Base-by-base conservation (phyloP, 2,888 invertebrate genomes). In the Pycnomerus fuliginosus region DNA sequence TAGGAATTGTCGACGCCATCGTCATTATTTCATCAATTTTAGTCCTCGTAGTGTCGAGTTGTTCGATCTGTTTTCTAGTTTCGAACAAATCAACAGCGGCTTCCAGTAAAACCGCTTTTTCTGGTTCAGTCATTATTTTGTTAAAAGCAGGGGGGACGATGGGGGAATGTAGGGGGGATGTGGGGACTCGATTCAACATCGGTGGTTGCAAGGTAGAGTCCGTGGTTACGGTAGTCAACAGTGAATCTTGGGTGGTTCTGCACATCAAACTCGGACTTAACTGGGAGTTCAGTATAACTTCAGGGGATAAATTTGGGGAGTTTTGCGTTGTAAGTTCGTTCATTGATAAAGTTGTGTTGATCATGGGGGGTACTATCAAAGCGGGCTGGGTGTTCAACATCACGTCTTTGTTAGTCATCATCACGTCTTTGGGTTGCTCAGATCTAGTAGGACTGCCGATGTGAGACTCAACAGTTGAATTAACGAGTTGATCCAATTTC, bases 71-170 rank as follows among this genome's bases (percentile, higher is more conserved):
- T 77, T 72, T 80, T 74, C 78, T 78, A 0, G 84, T 83, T 30
- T 83, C 81, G 8, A 85, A 75, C 55, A 84, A 80, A 70, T 85
- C 84, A 0, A 82, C 84, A 0, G 85, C 84, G 3, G 87, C 87
- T 64, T 84, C 84, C 37, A 87, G 74, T 28, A 87, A 78, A 78
- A 87, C 84, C n/a, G 83, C 83, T 53, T 87, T 86, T 55, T 84
- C 83, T 16, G 83, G 80, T 16, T 82, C 79, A 1, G 79, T n/a
- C n/a, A n/a, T n/a, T n/a, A n/a, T n/a, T n/a, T n/a, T n/a, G n/a
- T n/a, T n/a, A n/a, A n/a, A n/a, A n/a, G n/a, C 76, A 28, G 80
- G 78, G 74, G 77, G 44, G n/a, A 76, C 76, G 5, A 59, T 50
- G 14, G 59, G 53, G 35, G 53, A 46, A 37, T 53, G 50, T 41